A percentile compares a stretch with the other conserved stretches of the same genome.
Evolutionary conservation across 92 coral and sea anemone genomes (phyloP).

Genomic region (Diadumene lineata): DNA sequence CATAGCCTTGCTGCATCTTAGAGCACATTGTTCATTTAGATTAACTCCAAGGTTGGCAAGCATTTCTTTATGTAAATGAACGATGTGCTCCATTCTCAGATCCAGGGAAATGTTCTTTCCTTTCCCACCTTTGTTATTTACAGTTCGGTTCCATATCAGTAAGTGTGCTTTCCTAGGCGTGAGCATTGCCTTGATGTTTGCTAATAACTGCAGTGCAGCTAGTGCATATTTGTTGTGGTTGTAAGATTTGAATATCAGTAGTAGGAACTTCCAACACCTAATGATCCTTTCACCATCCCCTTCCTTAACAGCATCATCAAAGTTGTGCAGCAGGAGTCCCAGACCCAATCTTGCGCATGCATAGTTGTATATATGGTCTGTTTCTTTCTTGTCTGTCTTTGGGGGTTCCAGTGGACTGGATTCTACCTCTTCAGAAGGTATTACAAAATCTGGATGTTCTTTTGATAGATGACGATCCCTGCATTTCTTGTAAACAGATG

Average conservation of each 20-base stretch:
- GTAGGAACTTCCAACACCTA: slow-evolving; percentile 60
- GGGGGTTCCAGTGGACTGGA: background rate
- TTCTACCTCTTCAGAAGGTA: background rate
- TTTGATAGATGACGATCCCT: slow-evolving; percentile 26
- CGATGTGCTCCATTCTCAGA: slow-evolving; percentile 54
- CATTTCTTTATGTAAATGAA: slow-evolving; percentile 40
- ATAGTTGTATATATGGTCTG: slow-evolving; percentile 36
- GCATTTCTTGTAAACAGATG: slow-evolving; percentile 36
- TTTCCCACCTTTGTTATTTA: slow-evolving; percentile 58
- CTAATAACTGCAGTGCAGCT: slow-evolving; percentile 44
- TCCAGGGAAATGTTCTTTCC: slow-evolving; percentile 68
- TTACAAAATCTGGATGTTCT: slow-evolving; percentile 1
- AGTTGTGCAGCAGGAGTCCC: slow-evolving; percentile 51
- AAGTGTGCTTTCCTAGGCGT: slow-evolving; percentile 50
- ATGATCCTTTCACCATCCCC: slow-evolving; percentile 61
- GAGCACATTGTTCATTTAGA: slow-evolving; percentile 38
- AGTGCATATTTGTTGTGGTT: slow-evolving; percentile 56
- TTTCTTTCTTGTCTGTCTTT: background rate
- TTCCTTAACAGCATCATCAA: slow-evolving; percentile 65
- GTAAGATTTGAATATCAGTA: slow-evolving; percentile 52
- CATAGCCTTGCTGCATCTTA: slow-evolving; percentile 54
- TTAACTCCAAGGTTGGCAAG: slow-evolving; percentile 56
- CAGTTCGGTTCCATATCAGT: slow-evolving; percentile 65
- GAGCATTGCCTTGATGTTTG: slow-evolving; percentile 29
- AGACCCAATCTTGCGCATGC: slow-evolving; percentile 49